phyloP scores from a whole-genome alignment of 2,797 vertebrate species.

The Smutsia gigantea region DNA sequence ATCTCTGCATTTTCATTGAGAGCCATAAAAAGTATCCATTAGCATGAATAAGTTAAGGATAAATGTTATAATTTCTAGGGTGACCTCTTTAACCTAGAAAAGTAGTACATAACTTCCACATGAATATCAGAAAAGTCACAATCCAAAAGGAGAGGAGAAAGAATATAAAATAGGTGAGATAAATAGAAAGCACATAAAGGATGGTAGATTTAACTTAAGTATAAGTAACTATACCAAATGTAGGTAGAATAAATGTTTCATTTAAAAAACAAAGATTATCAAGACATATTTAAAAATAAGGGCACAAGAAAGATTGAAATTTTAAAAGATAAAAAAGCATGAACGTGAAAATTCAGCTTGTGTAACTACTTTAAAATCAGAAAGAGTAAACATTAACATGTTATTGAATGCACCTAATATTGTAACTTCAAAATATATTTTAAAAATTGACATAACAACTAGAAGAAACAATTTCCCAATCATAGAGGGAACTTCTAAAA shows the following conservation, averaged over 20 bases:
- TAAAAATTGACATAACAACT: not conserved
- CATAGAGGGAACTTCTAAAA: not conserved
- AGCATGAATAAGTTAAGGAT: not conserved
- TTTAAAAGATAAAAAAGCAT: not conserved
- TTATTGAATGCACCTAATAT: not conserved
- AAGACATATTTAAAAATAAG: not conserved
- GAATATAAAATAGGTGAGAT: not conserved
- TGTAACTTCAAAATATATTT: not conserved
- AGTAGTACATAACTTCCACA: not conserved
- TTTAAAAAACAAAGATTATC: not conserved
- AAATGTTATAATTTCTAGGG: not conserved
- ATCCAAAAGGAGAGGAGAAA: not conserved
- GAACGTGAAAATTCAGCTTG: not conserved
- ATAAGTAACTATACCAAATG: not conserved
- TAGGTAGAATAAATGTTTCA: not conserved
- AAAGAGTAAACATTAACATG: not conserved
- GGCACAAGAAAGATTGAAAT: not conserved
- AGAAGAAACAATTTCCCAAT: not conserved
- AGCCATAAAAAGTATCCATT: not conserved
- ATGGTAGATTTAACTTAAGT: not conserved
- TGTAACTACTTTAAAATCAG: not conserved
- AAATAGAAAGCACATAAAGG: not conserved
- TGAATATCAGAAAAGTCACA: not conserved
- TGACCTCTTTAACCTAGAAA: not conserved
- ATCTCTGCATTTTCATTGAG: not conserved